Base-by-base conservation (phyloP, 2,113 vertebrate species). In the Pelobates fuscus region DNA sequence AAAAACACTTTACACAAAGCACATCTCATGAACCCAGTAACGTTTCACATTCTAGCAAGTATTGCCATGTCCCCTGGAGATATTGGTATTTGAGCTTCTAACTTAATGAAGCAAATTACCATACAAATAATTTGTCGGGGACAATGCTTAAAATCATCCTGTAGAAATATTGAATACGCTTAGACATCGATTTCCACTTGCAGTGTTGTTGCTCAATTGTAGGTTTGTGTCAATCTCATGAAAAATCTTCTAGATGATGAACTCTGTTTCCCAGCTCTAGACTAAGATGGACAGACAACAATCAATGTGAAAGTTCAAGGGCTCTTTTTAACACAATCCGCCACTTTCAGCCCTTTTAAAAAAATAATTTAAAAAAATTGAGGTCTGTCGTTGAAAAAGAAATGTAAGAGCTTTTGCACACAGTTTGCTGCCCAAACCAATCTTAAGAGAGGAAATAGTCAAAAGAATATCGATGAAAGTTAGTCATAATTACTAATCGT, bases 181-280 rank as follows among this genome's bases (percentile, higher is more conserved):
- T n/a, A 55, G 25, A 41, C 23, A 70, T 24, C 24, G 23, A 70
- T 70, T 70, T 60, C 8, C 18, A 24, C 68, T 58, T 23, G 8
- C 43, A 67, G 30, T n/a, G 27, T 58, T 58, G 12, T 69, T 70
- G 43, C 14, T 41, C 54, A 59, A 21, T 70, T 59, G 67, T 59
- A 57, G 30, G 20, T 25, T 59, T 70, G 24, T 2, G 57, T 21
- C 55, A 27, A 5, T 2, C 8, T 26, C 32, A 60, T 26, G 55
- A 60, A 43, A 44, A 2, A 60, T 32, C 24, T 27, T 60, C 1
- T 5, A 27, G 15, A 60, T 25, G 11, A 70, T 43, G 21, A 52
- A 24, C 23, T 17, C 27, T 15, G 6, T 23, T 21, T n/a, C 8
- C 52, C 52, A 21, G 52, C 5, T 55, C 20, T 55, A 55, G 21